phyloP scores from a whole-genome alignment of 1,140 invertebrate species.

The Drosophila yakuba region DNA sequence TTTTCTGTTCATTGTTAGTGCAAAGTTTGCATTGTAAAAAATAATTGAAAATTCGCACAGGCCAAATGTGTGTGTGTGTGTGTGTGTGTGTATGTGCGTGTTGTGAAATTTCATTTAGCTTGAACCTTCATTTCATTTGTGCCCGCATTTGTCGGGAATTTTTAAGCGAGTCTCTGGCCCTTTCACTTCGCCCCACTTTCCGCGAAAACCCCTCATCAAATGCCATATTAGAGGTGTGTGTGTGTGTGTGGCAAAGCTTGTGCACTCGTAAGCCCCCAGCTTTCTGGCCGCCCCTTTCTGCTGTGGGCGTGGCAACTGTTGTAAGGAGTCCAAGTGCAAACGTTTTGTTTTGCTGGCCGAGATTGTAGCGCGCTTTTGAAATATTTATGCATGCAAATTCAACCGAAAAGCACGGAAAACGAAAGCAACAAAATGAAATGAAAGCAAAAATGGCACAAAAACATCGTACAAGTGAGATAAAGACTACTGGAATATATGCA shows the following conservation, averaged over 20 bases:
- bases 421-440: conserved; percentile 29
- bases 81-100: conserved; percentile 18
- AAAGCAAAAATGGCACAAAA: conserved; percentile 27
- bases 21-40: conserved; percentile 47
- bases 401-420: conserved; percentile 35
- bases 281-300: neutral
- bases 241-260: conserved; percentile 30
- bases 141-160: conserved; percentile 52
- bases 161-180: conserved; percentile 24
- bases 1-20: conserved; percentile 2
- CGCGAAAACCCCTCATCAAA: conserved; percentile 5
- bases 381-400: conserved; percentile 77
- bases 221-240: conserved; percentile 28
- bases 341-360: conserved; percentile 42
- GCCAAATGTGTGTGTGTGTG: conserved; percentile 19
- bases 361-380: conserved; percentile 57
- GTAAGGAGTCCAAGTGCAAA: conserved; percentile 49
- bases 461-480: conserved; percentile 25
- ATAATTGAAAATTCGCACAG: conserved; percentile 69
- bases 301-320: conserved; percentile 26
- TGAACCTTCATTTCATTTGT: conserved; percentile 65
- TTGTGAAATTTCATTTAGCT: conserved; percentile 63
- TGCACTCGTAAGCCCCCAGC: neutral
- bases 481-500: conserved; percentile 5
- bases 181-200: conserved; percentile 2